phyloP scores from a whole-genome alignment of 2,888 invertebrate genomes.

The Phrixothrix hirtus region DNA sequence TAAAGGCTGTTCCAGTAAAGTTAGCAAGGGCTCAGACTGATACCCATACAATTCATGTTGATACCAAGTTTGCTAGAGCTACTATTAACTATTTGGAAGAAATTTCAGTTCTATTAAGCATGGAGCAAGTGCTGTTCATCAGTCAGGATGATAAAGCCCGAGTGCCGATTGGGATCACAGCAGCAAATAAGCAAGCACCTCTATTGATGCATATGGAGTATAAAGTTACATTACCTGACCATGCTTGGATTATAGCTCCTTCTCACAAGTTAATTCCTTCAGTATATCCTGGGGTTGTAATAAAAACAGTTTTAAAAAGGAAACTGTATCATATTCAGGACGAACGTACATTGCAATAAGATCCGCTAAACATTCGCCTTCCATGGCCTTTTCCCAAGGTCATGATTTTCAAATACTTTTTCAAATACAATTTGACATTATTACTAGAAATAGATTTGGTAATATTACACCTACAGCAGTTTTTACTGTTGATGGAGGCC shows the following conservation, averaged over 20 bases:
- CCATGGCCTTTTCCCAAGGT: too few relatives aligned
- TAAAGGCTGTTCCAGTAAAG: neutral
- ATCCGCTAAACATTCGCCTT: too few relatives aligned
- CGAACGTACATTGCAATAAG: too few relatives aligned
- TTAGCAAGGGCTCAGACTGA: neutral
- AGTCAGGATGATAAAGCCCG: conserved; percentile 48
- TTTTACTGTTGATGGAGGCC: neutral
- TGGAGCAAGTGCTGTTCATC: conserved; percentile 33
- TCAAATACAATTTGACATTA: too few relatives aligned
- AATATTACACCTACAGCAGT: too few relatives aligned
- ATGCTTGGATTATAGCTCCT: conserved; percentile 33
- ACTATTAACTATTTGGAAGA: too few relatives aligned
- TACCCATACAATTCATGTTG: neutral
- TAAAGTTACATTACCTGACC: conserved; percentile 32
- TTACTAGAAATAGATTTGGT: too few relatives aligned
- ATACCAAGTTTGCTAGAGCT: too few relatives aligned
- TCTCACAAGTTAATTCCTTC: conserved; percentile 35
- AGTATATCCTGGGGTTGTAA: conserved; percentile 35
- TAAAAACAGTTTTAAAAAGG: too few relatives aligned
- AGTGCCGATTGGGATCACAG: conserved; percentile 49
- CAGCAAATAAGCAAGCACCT: conserved; percentile 49
- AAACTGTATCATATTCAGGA: too few relatives aligned
- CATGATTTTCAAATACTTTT: too few relatives aligned
- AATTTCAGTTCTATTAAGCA: neutral
- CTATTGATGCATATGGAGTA: conserved; percentile 38